Percentiles rank a stretch among this genome's conserved stretches.
These are phyloP conservation scores for Callinectes sapidus DNA, from an alignment of 2,888 invertebrate genomes.

Conservation along the genomic window DNA sequence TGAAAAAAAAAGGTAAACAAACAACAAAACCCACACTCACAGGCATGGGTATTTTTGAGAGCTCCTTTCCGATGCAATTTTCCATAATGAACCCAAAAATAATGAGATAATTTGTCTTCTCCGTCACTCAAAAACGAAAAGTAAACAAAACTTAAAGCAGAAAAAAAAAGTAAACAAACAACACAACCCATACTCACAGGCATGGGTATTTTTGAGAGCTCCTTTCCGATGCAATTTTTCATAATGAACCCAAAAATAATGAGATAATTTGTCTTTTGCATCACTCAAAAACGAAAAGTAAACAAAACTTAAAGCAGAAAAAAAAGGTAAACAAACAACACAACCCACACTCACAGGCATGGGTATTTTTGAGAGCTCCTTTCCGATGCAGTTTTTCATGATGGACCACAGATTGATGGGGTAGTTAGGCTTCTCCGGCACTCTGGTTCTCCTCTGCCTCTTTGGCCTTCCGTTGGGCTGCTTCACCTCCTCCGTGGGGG, in stretches of 20 bases:
- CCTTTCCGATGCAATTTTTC: constrained; percentile 99
- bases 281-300: constrained; percentile 79
- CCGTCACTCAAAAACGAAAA: too few relatives aligned
- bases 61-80: too few relatives aligned
- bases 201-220: constrained; percentile 99
- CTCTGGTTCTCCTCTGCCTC: constrained; percentile 84
- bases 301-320: not conserved
- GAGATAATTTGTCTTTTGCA: constrained; percentile 94
- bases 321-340: not conserved
- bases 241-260: constrained; percentile 99
- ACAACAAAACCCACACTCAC: too few relatives aligned
- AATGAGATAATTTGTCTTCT: too few relatives aligned
- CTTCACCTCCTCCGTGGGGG: constrained; percentile 44
- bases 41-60: too few relatives aligned
- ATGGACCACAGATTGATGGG: constrained; percentile 98
- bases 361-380: constrained; percentile 98
- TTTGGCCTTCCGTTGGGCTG: constrained; percentile 62
- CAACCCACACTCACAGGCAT: constrained; percentile 86
- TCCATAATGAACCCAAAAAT: too few relatives aligned
- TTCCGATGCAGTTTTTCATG: constrained; percentile 99
- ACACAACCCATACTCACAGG: constrained; percentile 84
- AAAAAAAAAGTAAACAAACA: too few relatives aligned
- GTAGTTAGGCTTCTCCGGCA: constrained; percentile 95
- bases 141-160: too few relatives aligned
- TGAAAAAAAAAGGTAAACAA: too few relatives aligned